phyloP scores from a whole-genome alignment of 2,113 vertebrate species.

The Sphaerodactylus townsendi region DNA sequence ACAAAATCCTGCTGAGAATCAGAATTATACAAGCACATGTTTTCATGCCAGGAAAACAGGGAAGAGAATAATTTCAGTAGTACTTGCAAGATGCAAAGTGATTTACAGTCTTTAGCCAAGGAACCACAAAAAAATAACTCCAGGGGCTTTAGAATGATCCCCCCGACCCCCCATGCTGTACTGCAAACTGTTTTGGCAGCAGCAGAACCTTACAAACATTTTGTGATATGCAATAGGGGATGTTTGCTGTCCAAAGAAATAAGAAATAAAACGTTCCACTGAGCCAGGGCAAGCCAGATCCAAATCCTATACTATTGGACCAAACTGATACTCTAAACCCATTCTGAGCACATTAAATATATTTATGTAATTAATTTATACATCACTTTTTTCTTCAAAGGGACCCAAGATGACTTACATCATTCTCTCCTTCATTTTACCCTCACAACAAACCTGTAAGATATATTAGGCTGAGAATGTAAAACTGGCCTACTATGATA shows the following conservation, averaged over 20 bases:
- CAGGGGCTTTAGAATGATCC: neutral
- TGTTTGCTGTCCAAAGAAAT: too few species aligned
- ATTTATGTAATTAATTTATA: neutral
- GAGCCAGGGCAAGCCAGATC: neutral
- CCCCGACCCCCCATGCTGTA: neutral
- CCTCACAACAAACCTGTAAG: too few species aligned
- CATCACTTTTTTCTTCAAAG: too few species aligned
- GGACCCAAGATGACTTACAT: too few species aligned
- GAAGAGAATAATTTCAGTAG: neutral
- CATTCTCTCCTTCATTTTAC: too few species aligned
- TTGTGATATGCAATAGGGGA: neutral
- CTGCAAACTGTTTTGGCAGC: neutral
- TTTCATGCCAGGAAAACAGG: neutral
- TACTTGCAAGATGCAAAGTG: neutral
- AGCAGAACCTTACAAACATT: neutral
- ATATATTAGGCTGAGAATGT: too few species aligned
- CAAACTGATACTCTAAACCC: neutral
- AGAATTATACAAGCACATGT: neutral
- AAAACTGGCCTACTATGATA: too few species aligned
- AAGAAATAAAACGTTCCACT: neutral
- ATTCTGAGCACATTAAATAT: neutral
- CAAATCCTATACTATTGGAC: neutral
- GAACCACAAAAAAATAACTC: neutral
- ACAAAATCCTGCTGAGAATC: neutral
- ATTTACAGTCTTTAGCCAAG: neutral